These are phyloP conservation scores for Sporophila hypoxantha DNA, from an alignment of 2,113 vertebrate species.

Conservation along the genomic window DNA sequence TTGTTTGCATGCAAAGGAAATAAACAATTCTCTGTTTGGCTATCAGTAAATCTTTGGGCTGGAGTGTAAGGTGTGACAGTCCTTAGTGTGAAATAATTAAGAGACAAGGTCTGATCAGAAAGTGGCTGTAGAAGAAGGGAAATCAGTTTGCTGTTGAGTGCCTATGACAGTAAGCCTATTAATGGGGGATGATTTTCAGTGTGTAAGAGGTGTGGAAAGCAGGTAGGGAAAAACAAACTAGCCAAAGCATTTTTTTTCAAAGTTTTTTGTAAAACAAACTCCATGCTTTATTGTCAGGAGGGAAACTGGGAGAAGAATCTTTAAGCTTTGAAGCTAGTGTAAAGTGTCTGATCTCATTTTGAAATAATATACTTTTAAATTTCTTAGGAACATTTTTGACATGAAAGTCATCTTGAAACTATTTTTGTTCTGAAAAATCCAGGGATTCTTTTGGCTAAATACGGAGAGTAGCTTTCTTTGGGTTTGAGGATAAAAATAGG, in stretches of 20 bases:
- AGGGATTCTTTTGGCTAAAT: background rate
- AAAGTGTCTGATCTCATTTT: background rate
- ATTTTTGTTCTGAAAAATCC: background rate
- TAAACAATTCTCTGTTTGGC: background rate
- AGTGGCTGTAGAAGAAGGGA: background rate
- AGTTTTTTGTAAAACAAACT: background rate
- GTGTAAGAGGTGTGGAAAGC: background rate
- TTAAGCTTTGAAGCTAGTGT: background rate
- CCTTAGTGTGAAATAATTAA: background rate
- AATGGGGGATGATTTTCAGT: background rate
- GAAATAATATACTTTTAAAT: background rate
- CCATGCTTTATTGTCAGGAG: background rate
- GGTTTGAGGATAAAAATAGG: background rate
- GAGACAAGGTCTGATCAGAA: background rate
- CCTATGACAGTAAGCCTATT: background rate
- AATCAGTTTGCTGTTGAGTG: background rate
- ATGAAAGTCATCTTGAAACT: background rate
- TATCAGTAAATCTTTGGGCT: background rate
- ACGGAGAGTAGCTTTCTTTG: background rate
- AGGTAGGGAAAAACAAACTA: background rate
- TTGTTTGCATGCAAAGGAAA: background rate
- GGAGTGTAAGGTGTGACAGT: background rate
- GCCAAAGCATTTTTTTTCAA: background rate
- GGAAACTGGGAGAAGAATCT: background rate
- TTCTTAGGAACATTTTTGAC: background rate